These are phyloP conservation scores for Graphium colonna DNA, from an alignment of 2,888 invertebrate genomes.

Conservation along the genomic window DNA sequence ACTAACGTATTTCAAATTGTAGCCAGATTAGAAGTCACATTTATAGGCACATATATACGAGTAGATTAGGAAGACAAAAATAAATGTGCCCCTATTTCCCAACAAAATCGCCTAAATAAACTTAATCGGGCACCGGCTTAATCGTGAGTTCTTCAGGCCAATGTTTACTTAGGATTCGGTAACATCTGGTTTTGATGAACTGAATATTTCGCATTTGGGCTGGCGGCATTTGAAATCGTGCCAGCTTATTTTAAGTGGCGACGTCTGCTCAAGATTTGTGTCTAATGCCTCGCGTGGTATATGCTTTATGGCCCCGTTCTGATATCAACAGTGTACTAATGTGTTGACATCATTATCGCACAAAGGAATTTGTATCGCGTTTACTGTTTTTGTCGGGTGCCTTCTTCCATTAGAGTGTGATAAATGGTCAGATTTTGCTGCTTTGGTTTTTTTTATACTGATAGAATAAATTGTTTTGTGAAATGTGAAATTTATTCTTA, in stretches of 20 bases:
- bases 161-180: conserved; percentile 64
- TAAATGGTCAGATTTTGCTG: no score
- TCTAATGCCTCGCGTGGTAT: conserved; percentile 55
- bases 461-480: no score
- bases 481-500: no score
- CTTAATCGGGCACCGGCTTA: conserved; percentile 40
- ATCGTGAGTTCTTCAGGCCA: conserved; percentile 48
- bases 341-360: conserved; percentile 3
- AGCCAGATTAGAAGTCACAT: no score
- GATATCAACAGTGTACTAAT: conserved; percentile 39
- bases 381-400: no score
- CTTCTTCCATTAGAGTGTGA: no score
- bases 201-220: conserved; percentile 75
- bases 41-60: no score
- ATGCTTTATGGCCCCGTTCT: conserved; percentile 51
- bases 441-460: no score
- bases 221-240: conserved; percentile 74
- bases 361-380: neutral
- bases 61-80: neutral
- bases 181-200: conserved; percentile 77
- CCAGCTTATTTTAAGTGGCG: conserved; percentile 78
- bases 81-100: conserved; percentile 17
- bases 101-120: conserved; percentile 37
- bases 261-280: conserved; percentile 70
- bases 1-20: no score